Conservation (phyloP, 2,888 invertebrate genomes). For the Drosophila recens region DNA sequence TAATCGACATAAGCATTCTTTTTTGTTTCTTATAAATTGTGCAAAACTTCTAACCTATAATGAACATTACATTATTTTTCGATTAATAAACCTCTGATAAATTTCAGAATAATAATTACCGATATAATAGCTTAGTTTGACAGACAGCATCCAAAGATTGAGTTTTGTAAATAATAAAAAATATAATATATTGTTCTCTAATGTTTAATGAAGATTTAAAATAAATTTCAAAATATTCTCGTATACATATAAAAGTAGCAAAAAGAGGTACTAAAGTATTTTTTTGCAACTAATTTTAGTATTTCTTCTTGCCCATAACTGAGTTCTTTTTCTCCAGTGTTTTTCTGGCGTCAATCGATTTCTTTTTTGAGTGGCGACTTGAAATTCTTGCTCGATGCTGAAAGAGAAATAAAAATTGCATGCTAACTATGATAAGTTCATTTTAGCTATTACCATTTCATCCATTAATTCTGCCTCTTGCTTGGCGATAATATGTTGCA, state of each 20-base stretch:
- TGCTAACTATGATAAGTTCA: background rate
- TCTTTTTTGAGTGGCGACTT: background rate
- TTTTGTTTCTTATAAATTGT: conserved; percentile 6
- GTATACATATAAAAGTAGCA: conserved; percentile 7
- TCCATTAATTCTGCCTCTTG: background rate
- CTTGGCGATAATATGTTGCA: conserved; percentile 12
- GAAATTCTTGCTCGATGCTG: background rate
- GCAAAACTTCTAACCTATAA: background rate
- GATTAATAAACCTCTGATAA: background rate
- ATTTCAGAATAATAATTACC: background rate
- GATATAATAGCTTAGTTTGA: background rate
- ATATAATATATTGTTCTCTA: background rate
- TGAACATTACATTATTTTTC: background rate
- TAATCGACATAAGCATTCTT: conserved; percentile 22
- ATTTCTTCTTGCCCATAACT: background rate
- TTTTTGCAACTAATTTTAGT: background rate
- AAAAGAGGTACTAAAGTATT: background rate
- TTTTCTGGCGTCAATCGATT: background rate
- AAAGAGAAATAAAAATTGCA: background rate
- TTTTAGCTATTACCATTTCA: background rate
- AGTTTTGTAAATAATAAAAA: background rate
- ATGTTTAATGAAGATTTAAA: background rate
- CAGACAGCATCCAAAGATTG: too few species aligned
- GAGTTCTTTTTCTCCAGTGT: background rate
- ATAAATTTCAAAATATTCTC: conserved; percentile 1